These are phyloP conservation scores for Tachina grossa DNA, from an alignment of 2,888 invertebrate genomes.

Conservation along the genomic window DNA sequence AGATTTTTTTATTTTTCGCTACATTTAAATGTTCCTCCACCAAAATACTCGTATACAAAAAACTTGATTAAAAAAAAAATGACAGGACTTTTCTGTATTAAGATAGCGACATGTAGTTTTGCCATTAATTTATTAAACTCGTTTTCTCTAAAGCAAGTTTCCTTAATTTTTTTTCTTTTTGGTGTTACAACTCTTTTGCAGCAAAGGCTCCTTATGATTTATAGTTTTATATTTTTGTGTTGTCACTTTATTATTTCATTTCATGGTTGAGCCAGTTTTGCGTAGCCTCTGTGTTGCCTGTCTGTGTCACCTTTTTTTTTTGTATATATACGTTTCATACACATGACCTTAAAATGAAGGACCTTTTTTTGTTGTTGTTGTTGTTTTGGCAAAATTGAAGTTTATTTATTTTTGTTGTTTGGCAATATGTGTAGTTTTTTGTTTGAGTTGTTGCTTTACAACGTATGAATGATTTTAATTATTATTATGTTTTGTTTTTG, in stretches of 20 bases:
- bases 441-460: conserved; percentile 25
- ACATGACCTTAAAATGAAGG: conserved; percentile 62
- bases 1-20: no score
- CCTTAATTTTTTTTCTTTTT: no score
- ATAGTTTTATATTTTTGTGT: conserved; percentile 39
- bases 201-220: conserved; percentile 32
- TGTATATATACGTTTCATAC: not conserved
- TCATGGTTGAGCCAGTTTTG: conserved; percentile 58
- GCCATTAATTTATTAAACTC: no score
- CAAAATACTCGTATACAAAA: no score
- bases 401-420: conserved; percentile 41
- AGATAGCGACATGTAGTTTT: no score
- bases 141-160: no score
- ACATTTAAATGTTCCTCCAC: no score
- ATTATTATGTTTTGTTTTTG: conserved; percentile 8
- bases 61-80: no score
- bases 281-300: conserved; percentile 37
- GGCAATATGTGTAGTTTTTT: conserved; percentile 10
- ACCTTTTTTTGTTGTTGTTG: not conserved
- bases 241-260: conserved; percentile 61
- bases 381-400: conserved; percentile 35
- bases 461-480: conserved; percentile 59
- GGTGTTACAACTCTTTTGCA: no score
- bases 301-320: conserved; percentile 35
- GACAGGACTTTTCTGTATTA: no score